Evolutionary conservation across 2,113 vertebrate species (phyloP).

Genomic region (Tiliqua scincoides): DNA sequence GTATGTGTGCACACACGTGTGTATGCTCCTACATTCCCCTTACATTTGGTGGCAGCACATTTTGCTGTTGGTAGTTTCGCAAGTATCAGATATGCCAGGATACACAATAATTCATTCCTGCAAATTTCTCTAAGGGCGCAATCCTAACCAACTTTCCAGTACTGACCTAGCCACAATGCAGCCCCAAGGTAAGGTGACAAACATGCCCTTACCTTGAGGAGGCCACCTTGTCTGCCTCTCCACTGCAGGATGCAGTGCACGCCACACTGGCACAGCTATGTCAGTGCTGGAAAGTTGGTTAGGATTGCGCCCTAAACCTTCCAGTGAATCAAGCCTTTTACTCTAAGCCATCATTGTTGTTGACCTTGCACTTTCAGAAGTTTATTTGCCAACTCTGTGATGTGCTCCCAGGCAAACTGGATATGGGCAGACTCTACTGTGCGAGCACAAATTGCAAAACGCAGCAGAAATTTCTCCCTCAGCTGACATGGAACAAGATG

Average conservation of each 20-base stretch:
- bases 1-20: background rate
- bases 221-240: no score
- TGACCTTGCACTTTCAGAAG: conserved; percentile 74
- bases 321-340: background rate
- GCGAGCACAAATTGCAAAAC: conserved; percentile 88
- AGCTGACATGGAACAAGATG: conserved; percentile 92
- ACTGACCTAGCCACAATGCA: no score
- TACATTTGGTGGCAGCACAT: conserved; percentile 18
- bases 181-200: no score
- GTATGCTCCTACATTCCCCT: background rate
- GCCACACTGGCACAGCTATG: no score
- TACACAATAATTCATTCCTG: conserved; percentile 33
- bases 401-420: conserved; percentile 87
- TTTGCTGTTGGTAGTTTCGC: conserved; percentile 39
- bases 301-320: background rate
- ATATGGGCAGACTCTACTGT: conserved; percentile 83
- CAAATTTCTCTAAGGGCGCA: no score
- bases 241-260: background rate
- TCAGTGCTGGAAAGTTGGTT: no score
- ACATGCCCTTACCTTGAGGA: no score
- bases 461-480: conserved; percentile 85
- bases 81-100: conserved; percentile 32
- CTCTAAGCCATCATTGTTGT: conserved; percentile 33
- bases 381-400: conserved; percentile 79
- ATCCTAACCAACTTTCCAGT: no score